Percentiles rank a stretch among this genome's conserved stretches.
Evolutionary conservation across 2,888 invertebrate species (phyloP).

Genomic region (Clusia tigrina): DNA sequence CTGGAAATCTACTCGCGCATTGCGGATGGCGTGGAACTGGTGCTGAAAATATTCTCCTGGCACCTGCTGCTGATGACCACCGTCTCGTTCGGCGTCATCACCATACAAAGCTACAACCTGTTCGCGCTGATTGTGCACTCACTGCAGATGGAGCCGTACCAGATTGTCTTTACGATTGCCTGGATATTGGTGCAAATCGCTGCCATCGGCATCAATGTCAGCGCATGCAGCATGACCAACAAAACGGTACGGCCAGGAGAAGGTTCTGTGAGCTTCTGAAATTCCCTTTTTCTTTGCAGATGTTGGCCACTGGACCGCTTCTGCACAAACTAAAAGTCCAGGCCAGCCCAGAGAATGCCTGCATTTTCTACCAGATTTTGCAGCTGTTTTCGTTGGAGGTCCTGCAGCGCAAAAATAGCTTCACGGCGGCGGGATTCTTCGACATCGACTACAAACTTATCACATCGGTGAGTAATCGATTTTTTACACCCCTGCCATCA

Average conservation of each 20-base stretch:
- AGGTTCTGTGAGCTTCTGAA: neutral
- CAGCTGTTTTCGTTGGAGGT: conserved; percentile 50
- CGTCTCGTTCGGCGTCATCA: conserved; percentile 47
- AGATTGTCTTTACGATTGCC: conserved; percentile 40
- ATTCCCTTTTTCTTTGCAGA: conserved; percentile 35
- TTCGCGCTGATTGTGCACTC: conserved; percentile 45
- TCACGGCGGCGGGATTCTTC: conserved; percentile 51
- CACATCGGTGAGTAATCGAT: conserved; percentile 45
- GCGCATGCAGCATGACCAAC: conserved; percentile 43
- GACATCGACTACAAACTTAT: conserved; percentile 50
- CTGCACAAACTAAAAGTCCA: conserved; percentile 43
- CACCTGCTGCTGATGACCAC: conserved; percentile 46
- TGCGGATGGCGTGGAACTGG: conserved; percentile 42
- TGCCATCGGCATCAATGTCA: conserved; percentile 46
- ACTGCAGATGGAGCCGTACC: conserved; percentile 39
- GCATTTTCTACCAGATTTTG: conserved; percentile 37
- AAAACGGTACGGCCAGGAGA: conserved; percentile 43
- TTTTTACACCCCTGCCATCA: too few relatives aligned
- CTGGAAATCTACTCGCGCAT: conserved; percentile 42
- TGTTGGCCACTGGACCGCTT: conserved; percentile 43
- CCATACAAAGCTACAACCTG: conserved; percentile 50
- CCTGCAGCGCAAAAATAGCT: conserved; percentile 44
- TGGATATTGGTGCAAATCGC: conserved; percentile 50
- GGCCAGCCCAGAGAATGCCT: neutral
- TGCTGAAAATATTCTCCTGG: conserved; percentile 44